These are phyloP conservation scores for Sminthopsis crassicaudata DNA, from an alignment of 2,113 vertebrate genomes.

Conservation along the genomic window DNA sequence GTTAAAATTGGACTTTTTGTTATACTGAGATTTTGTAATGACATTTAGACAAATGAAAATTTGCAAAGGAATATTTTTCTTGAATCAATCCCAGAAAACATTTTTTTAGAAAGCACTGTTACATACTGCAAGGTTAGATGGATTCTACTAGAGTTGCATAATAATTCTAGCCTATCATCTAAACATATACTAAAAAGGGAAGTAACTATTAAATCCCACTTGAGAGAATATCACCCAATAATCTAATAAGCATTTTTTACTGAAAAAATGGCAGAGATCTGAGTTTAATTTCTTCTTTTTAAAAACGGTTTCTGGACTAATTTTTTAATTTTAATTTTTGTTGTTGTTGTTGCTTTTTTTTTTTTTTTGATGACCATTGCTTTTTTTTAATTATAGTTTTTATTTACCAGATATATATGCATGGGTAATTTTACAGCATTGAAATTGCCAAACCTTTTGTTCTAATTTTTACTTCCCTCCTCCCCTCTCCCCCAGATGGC, in stretches of 20 bases:
- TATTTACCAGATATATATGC: too few species aligned
- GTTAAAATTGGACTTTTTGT: neutral
- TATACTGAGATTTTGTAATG: neutral
- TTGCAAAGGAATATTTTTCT: neutral
- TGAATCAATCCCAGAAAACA: neutral
- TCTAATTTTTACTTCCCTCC: too few species aligned
- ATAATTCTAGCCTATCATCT: neutral
- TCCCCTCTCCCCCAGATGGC: too few species aligned
- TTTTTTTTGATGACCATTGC: too few species aligned
- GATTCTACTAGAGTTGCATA: neutral
- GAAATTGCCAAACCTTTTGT: too few species aligned
- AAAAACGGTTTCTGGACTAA: neutral
- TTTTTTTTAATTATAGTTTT: too few species aligned
- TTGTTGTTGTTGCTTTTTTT: too few species aligned
- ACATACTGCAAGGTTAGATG: neutral
- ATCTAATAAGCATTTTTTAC: neutral
- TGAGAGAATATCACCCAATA: neutral
- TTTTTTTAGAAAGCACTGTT: neutral
- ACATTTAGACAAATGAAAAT: neutral
- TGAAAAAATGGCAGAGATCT: neutral
- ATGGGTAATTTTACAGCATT: too few species aligned
- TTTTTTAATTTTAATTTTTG: too few species aligned
- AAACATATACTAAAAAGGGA: neutral
- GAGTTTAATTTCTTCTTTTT: neutral
- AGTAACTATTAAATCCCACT: neutral